These are phyloP conservation scores for Tenodera sinensis DNA, from an alignment of 2,888 invertebrate species.

Conservation along the genomic window DNA sequence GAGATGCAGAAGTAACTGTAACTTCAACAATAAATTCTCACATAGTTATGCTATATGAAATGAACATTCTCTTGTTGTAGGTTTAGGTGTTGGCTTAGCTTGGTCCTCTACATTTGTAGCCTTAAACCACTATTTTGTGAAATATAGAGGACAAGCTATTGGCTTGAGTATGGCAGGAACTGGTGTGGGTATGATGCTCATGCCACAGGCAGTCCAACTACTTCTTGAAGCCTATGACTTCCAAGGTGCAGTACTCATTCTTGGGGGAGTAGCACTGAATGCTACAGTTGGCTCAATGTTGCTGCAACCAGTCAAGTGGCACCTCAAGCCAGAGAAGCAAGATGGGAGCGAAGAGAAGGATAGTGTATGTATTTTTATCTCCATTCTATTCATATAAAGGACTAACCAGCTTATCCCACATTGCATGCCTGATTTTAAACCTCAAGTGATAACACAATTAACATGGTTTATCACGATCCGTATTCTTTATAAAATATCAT, in stretches of 20 bases:
- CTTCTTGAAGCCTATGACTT: slow-evolving; percentile 62
- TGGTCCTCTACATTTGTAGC: slow-evolving; percentile 76
- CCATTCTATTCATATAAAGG: too few relatives aligned
- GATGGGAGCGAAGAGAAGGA: not conserved
- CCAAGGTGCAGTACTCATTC: slow-evolving; percentile 63
- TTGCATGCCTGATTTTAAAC: too few relatives aligned
- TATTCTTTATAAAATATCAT: too few relatives aligned
- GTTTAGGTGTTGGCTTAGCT: slow-evolving; percentile 72
- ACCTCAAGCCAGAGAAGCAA: slow-evolving; percentile 53
- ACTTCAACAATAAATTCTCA: too few relatives aligned
- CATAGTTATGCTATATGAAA: not conserved
- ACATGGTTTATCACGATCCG: too few relatives aligned
- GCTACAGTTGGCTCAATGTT: slow-evolving; percentile 63
- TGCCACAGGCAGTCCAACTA: slow-evolving; percentile 67
- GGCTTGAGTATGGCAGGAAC: slow-evolving; percentile 78
- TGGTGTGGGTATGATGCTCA: slow-evolving; percentile 72
- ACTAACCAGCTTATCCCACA: too few relatives aligned
- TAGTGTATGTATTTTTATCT: not conserved
- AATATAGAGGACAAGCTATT: slow-evolving; percentile 74
- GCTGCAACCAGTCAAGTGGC: slow-evolving; percentile 68
- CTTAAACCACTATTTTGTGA: slow-evolving; percentile 71
- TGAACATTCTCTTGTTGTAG: slow-evolving; percentile 43
- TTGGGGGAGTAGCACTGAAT: slow-evolving; percentile 65
- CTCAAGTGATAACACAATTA: too few relatives aligned
- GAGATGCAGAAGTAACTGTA: too few relatives aligned